phyloP scores from a whole-genome alignment of 2,113 vertebrate species.

The Corythaixoides concolor region DNA sequence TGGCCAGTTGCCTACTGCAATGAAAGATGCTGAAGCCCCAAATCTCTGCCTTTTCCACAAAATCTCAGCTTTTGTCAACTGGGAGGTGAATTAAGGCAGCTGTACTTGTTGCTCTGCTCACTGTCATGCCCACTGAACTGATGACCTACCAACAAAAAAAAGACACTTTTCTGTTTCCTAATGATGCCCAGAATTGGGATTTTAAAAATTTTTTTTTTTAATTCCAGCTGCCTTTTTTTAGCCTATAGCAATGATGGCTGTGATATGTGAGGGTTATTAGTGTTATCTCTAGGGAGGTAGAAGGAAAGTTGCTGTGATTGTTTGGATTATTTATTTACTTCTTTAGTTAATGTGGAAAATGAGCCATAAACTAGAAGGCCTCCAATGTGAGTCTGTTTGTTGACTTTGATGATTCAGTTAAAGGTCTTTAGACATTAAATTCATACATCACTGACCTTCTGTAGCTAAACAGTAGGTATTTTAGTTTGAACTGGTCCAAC shows the following conservation, averaged over 20 bases:
- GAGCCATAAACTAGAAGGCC: background rate
- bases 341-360: background rate
- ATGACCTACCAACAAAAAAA: background rate
- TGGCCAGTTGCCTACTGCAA: background rate
- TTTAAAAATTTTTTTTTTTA: background rate
- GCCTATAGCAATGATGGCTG: background rate
- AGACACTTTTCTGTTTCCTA: background rate
- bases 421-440: background rate
- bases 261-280: background rate
- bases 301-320: background rate
- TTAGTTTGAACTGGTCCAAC: background rate
- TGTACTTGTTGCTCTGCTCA: background rate
- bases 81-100: background rate
- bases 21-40: background rate
- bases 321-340: constrained; percentile 20
- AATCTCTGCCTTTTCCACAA: background rate
- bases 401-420: constrained; percentile 12
- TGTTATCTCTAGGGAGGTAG: background rate
- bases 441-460: background rate
- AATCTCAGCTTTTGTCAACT: background rate
- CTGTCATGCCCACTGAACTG: background rate
- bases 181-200: background rate
- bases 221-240: background rate
- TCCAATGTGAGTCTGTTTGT: background rate
- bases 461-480: background rate